Conservation (phyloP, 1,140 invertebrate genomes). For the Drosophila pectinifera region DNA sequence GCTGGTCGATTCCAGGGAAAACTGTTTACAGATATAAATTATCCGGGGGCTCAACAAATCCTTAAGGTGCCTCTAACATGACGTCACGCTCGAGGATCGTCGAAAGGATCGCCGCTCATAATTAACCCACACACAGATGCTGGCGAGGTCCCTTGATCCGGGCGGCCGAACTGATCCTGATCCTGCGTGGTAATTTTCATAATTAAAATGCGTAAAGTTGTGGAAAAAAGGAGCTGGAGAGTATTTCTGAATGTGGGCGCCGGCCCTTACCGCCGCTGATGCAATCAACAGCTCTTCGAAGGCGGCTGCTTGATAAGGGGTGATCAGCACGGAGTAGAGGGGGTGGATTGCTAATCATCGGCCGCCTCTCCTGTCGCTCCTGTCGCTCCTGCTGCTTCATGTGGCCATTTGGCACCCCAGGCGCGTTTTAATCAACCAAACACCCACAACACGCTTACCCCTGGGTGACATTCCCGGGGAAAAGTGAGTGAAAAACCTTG, state of each 20-base stretch:
- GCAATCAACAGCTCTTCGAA: slow-evolving; percentile 68
- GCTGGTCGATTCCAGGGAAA: slow-evolving; percentile 60
- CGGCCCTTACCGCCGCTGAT: slow-evolving; percentile 42
- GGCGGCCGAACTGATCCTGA: slow-evolving; percentile 6
- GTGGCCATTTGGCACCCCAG: slow-evolving; percentile 33
- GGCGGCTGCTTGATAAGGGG: slow-evolving; percentile 66
- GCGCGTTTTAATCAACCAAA: slow-evolving; percentile 60
- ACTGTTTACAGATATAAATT: slow-evolving; percentile 78
- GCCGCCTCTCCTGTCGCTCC: slow-evolving; percentile 11
- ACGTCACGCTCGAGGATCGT: slow-evolving; percentile 62
- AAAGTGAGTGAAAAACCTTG: slow-evolving; percentile 71
- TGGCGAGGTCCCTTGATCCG: slow-evolving; percentile 47
- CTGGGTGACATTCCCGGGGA: slow-evolving; percentile 7
- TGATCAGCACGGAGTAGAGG: slow-evolving; percentile 10
- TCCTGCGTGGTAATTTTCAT: slow-evolving; percentile 46
- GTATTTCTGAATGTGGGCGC: slow-evolving; percentile 60
- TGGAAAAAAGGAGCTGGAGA: slow-evolving; percentile 50
- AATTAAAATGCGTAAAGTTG: slow-evolving; percentile 67
- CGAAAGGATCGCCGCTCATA: slow-evolving; percentile 43
- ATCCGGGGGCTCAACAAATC: slow-evolving; percentile 69
- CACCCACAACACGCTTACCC: slow-evolving; percentile 47
- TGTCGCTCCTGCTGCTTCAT: slow-evolving; percentile 16
- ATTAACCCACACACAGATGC: slow-evolving; percentile 73
- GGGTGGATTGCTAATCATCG: slow-evolving; percentile 56
- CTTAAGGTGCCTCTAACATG: slow-evolving; percentile 62